Evolutionary conservation across 2,113 vertebrate species (phyloP).

Genomic region (Cygnus atratus): DNA sequence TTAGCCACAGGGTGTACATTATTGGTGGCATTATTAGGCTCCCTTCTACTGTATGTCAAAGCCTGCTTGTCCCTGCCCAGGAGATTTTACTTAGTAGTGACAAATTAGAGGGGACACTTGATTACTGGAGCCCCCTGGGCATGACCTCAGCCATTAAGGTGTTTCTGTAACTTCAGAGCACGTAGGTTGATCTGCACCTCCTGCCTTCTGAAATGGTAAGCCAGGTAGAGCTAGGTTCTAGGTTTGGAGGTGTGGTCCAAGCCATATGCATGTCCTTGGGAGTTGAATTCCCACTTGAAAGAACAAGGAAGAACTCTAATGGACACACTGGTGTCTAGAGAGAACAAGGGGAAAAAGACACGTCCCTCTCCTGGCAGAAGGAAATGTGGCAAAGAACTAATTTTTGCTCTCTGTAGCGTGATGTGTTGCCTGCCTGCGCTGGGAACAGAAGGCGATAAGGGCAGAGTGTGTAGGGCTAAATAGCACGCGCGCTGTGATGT

Average conservation of each 20-base stretch:
- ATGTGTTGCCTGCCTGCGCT: not conserved
- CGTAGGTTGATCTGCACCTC: rapidly evolving
- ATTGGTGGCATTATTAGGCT: not conserved
- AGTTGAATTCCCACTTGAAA: rapidly evolving
- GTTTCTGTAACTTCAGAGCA: not conserved
- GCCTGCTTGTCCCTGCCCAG: not conserved
- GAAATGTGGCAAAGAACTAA: rapidly evolving
- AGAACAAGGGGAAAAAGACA: not conserved
- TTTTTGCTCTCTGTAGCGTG: not conserved
- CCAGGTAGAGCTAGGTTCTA: not conserved
- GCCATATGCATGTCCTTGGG: rapidly evolving
- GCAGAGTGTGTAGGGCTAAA: not conserved
- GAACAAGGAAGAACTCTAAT: not conserved
- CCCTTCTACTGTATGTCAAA: not conserved
- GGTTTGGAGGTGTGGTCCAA: not conserved
- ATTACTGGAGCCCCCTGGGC: rapidly evolving
- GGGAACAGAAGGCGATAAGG: not conserved
- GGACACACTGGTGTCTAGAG: not conserved
- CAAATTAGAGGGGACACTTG: not conserved
- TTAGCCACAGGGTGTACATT: not conserved
- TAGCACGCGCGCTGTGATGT: rapidly evolving
- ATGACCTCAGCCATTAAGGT: rapidly evolving
- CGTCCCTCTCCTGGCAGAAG: not conserved
- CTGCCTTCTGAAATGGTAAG: rapidly evolving
- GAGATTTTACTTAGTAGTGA: not conserved